Evolutionary conservation across 2,888 invertebrate species (phyloP), one percentile per base, ranked within the genome.

Genomic region (Lasioglossum villosulum): DNA sequence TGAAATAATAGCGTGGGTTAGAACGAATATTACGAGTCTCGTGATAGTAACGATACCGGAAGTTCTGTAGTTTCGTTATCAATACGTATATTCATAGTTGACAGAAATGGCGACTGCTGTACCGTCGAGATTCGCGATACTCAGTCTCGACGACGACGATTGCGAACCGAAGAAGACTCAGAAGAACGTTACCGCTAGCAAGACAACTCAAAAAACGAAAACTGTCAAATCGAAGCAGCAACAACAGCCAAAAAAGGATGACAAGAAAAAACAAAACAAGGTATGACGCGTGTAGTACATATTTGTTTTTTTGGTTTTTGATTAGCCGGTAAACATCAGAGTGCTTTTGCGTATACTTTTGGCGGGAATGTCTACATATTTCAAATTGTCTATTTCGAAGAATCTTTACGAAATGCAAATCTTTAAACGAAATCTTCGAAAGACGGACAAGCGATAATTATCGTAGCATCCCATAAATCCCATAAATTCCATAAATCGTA

Each of bases 81-180:
- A 78, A 76, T 86, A 80, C 82, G 87, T 89, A 80, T 70, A 84
- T 80, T 78, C 78, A 75, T 75, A 83, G 84, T 84, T 79, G 59
- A 81, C 66, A 86, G 93, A 91, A 94, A 97, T 97, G 97, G 96
- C 97, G 95, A 96, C 96, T 92, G 96, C 96, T 66, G 96, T 97
- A 78, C 97, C 97, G 88, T 97, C 97, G 39, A 96, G 97, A 91
- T 98, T 97, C 95, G 97, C 97, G 83, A 97, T 97, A 87, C 96
- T 98, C 77, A 97, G 97, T 95, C 96, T 97, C 80, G 97, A 97
- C 92, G 97, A 97, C 91, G 97, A 97, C 89, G 97, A 97, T 88
- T 95, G 95, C 86, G 95, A 95, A 63, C 92, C 94, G 91, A 90
- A 95, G 91, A 96, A 96, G 88, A 90, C 94, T 23, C 96, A 96